Evolutionary conservation across 2,797 vertebrate genomes (phyloP).

Genomic region (Halcyon leucocephala): DNA sequence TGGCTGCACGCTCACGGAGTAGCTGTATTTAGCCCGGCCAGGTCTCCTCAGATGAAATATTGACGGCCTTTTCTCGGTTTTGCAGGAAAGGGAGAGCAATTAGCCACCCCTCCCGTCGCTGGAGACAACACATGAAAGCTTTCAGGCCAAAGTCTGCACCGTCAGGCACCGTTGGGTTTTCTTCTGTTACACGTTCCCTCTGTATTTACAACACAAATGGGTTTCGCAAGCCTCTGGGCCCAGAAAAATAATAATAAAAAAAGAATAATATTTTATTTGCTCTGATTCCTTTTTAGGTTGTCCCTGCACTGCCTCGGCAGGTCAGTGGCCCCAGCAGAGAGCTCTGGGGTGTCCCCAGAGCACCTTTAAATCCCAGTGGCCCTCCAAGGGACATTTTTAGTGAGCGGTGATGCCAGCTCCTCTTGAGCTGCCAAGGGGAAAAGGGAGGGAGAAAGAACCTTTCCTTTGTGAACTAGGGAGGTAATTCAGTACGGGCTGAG

Average conservation of each 20-base stretch:
- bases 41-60: background rate
- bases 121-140: background rate
- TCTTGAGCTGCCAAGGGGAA: background rate
- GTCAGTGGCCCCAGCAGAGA: background rate
- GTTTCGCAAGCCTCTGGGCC: background rate
- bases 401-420: background rate
- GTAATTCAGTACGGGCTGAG: background rate
- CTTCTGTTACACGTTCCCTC: background rate
- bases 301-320: background rate
- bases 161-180: background rate
- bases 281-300: background rate
- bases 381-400: background rate
- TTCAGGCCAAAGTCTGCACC: background rate
- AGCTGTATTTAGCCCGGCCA: background rate
- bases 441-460: background rate
- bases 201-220: background rate
- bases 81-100: background rate
- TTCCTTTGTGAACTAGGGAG: background rate
- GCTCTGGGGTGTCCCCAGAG: background rate
- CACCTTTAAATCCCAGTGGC: background rate
- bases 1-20: fast-evolving
- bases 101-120: background rate
- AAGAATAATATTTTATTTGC: background rate
- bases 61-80: background rate
- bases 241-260: background rate